Evolutionary conservation across 92 coral and sea anemone species (phyloP).

Genomic region (Diadumene lineata): DNA sequence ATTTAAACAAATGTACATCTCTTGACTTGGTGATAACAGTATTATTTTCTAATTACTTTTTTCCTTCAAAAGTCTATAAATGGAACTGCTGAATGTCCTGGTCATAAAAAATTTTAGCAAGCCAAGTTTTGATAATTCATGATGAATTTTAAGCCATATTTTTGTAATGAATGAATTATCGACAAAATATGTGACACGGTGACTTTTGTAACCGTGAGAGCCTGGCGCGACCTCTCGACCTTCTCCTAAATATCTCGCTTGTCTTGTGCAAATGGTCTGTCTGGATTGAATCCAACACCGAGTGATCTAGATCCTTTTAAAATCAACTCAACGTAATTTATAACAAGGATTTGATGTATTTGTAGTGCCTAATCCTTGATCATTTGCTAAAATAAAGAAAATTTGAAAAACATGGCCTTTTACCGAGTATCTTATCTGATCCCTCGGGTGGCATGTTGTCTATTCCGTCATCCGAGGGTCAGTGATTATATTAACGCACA

Average conservation of each 20-base stretch:
- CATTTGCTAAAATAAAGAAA: neutral
- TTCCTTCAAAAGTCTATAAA: too few species aligned
- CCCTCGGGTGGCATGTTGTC: too few species aligned
- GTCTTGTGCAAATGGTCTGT: constrained; percentile 3
- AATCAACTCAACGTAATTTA: neutral
- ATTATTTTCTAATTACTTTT: too few species aligned
- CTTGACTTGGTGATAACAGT: too few species aligned
- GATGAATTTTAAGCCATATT: neutral
- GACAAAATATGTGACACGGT: neutral
- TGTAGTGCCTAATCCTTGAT: neutral
- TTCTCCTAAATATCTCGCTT: neutral
- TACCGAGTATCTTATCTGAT: neutral
- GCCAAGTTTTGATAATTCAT: neutral
- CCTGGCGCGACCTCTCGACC: neutral
- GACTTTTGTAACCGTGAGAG: neutral
- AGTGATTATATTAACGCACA: too few species aligned
- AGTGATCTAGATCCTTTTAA: neutral
- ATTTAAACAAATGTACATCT: neutral
- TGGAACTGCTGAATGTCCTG: neutral
- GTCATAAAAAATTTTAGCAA: neutral
- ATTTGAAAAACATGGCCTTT: neutral
- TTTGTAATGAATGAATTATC: neutral
- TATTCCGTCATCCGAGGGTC: neutral
- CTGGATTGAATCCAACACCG: neutral
- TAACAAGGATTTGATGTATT: neutral